phyloP scores from a whole-genome alignment of 2,888 invertebrate species.

The Argyresthia albistria region DNA sequence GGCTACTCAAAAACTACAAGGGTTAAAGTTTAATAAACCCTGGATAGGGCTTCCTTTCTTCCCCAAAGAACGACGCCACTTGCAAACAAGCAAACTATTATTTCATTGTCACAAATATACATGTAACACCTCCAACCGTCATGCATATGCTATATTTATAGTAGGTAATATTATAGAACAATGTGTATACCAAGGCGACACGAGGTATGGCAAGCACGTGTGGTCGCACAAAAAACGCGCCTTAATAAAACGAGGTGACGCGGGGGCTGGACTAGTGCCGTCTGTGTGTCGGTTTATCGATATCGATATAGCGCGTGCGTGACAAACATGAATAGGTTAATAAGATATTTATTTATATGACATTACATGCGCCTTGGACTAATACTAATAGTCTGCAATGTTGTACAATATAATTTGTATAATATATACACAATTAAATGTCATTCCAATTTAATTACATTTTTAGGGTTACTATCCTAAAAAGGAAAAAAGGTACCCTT shows the following conservation, averaged over 20 bases:
- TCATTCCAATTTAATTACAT: no score
- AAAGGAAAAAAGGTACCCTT: no score
- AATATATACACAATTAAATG: no score
- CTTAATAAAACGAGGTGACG: slow-evolving; percentile 64
- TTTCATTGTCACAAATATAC: not conserved
- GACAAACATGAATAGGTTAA: no score
- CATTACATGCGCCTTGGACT: no score
- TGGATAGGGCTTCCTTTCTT: not conserved
- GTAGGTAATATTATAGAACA: not conserved
- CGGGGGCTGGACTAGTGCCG: slow-evolving; percentile 41
- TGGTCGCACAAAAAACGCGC: slow-evolving; percentile 63
- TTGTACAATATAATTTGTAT: no score
- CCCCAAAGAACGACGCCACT: not conserved
- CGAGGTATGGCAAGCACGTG: slow-evolving; percentile 62
- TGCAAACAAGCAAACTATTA: not conserved
- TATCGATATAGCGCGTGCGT: no score
- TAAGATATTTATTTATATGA: no score
- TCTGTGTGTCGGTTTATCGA: slow-evolving; percentile 11
- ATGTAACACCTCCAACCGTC: not conserved
- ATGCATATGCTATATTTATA: not conserved
- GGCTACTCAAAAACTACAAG: not conserved
- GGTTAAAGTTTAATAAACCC: not conserved
- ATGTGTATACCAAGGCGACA: slow-evolving; percentile 3
- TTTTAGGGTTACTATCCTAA: no score
- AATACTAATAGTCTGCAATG: no score